A percentile compares a stretch with the other conserved stretches of the same genome.
phyloP scores from a whole-genome alignment of 2,113 vertebrate species.

The Paramisgurnus dabryanus region DNA sequence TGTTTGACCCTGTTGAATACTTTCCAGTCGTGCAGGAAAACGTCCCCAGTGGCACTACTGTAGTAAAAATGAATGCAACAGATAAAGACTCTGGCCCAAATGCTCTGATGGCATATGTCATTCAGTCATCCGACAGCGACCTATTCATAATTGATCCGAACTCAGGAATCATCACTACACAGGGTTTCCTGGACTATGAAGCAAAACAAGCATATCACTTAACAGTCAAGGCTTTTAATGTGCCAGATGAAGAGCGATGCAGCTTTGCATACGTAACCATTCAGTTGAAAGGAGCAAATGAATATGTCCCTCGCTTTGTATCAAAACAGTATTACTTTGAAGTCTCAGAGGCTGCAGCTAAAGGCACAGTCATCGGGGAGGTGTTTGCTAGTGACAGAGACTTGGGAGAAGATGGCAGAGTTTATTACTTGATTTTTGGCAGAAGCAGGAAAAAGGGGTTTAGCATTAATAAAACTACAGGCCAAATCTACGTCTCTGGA shows the following conservation, averaged over 20 bases:
- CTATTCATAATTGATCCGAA: constrained; percentile 97
- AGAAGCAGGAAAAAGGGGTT: constrained; percentile 91
- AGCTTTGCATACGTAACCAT: constrained; percentile 91
- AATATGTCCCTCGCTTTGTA: constrained; percentile 97
- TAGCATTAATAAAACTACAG: constrained; percentile 83
- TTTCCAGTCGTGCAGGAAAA: constrained; percentile 91
- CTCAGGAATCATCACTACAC: constrained; percentile 92
- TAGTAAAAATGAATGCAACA: constrained; percentile 85
- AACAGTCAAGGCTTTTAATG: constrained; percentile 93
- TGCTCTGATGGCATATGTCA: constrained; percentile 86
- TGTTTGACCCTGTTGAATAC: constrained; percentile 85
- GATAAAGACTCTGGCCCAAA: constrained; percentile 89
- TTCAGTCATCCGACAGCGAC: constrained; percentile 95
- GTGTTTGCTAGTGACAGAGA: constrained; percentile 98
- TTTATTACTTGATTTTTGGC: constrained; percentile 94
- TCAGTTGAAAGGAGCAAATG: constrained; percentile 91
- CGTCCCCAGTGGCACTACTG: constrained; percentile 92
- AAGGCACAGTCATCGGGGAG: constrained; percentile 88
- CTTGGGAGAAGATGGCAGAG: constrained; percentile 88
- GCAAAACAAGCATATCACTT: constrained; percentile 93
- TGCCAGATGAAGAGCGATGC: constrained; percentile 92
- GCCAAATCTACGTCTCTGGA: constrained; percentile 91
- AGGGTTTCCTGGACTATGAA: constrained; percentile 97
- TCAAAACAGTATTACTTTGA: constrained; percentile 97
- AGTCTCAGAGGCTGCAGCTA: constrained; percentile 89